Evolutionary conservation across 2,888 invertebrate species (phyloP).

Genomic region (Anticlea derivata): DNA sequence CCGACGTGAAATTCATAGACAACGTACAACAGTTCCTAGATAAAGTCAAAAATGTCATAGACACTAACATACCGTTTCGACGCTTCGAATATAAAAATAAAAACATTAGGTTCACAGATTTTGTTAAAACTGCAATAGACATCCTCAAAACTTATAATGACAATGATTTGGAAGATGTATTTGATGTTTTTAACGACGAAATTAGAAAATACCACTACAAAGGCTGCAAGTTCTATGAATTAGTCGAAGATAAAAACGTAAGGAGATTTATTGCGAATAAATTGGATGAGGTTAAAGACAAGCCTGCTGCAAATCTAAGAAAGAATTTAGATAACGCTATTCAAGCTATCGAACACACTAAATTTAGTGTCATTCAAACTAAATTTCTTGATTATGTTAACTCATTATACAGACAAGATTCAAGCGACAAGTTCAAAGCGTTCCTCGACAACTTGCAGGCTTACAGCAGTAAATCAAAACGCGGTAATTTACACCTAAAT

Average conservation of each 20-base stretch:
- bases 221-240: constrained; percentile 48
- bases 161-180: constrained; percentile 46
- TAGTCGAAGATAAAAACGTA: constrained; percentile 38
- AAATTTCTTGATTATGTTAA: constrained; percentile 47
- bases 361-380: constrained; percentile 25
- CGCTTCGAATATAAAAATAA: background rate
- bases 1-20: constrained; percentile 48
- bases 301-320: constrained; percentile 37
- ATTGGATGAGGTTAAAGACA: constrained; percentile 38
- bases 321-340: constrained; percentile 33
- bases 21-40: constrained; percentile 46
- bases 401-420: constrained; percentile 45
- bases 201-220: constrained; percentile 47
- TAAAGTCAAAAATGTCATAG: constrained; percentile 45
- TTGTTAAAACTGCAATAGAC: constrained; percentile 42
- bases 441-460: constrained; percentile 43
- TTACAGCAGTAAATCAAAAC: constrained; percentile 39
- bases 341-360: constrained; percentile 28
- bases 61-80: constrained; percentile 14
- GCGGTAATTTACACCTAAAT: constrained; percentile 37
- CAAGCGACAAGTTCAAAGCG: constrained; percentile 35
- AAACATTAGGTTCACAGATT: constrained; percentile 48
- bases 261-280: constrained; percentile 40
- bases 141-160: constrained; percentile 46
- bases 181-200: constrained; percentile 45